Percentiles rank a stretch among this genome's conserved stretches.
Conservation (phyloP, 64 coral and sea anemone species). For the Dendrophyllia cribrosa region DNA sequence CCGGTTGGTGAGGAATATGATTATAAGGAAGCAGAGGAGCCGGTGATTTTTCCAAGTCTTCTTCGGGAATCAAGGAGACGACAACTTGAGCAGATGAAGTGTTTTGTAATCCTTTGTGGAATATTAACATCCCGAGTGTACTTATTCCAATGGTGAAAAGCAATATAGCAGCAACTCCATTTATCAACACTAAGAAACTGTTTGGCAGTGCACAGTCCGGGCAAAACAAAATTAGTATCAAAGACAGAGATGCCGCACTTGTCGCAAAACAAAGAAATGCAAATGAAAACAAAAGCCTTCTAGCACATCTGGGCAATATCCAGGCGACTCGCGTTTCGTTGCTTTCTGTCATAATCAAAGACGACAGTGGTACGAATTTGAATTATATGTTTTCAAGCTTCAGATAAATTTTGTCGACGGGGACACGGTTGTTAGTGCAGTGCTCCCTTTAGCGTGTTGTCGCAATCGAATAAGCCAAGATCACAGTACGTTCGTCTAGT, state of each 20-base stretch:
- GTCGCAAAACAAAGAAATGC: neutral
- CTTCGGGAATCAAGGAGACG: neutral
- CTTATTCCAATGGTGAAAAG: neutral
- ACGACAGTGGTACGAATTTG: too few relatives aligned
- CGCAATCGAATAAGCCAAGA: too few relatives aligned
- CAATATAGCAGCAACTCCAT: neutral
- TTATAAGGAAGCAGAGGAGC: neutral
- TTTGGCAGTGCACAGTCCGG: neutral
- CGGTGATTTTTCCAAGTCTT: constrained; percentile 9
- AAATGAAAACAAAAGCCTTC: neutral
- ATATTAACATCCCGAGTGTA: neutral
- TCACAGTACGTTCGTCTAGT: too few relatives aligned
- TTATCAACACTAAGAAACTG: too few relatives aligned
- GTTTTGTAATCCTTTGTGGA: neutral
- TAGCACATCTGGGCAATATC: neutral
- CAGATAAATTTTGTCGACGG: too few relatives aligned
- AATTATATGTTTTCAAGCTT: too few relatives aligned
- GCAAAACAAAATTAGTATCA: neutral
- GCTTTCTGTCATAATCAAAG: neutral
- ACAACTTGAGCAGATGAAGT: neutral
- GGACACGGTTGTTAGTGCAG: too few relatives aligned
- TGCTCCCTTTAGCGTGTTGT: too few relatives aligned
- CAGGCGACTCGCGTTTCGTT: too few relatives aligned
- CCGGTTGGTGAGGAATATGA: neutral
- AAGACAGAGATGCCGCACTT: neutral